These are phyloP conservation scores for Tenthredo mesomela DNA, from an alignment of 2,888 invertebrate genomes.

Conservation along the genomic window DNA sequence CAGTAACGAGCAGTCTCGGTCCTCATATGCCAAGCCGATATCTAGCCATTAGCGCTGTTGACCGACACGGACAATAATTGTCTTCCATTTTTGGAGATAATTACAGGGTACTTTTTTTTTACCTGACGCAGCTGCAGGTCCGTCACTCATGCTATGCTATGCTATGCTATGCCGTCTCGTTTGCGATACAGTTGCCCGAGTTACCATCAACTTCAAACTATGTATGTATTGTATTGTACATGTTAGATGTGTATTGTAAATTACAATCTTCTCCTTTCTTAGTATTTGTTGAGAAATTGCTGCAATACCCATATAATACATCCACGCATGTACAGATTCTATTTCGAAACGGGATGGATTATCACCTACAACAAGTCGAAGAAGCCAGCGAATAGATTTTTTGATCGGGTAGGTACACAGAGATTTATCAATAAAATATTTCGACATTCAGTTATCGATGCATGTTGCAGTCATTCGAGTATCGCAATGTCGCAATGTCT, in stretches of 20 bases:
- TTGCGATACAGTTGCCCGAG: slow-evolving; percentile 26
- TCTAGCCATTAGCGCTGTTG: slow-evolving; percentile 60
- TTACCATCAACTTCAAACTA: slow-evolving; percentile 2
- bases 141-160: slow-evolving; percentile 12
- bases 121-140: slow-evolving; percentile 45
- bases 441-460: background rate
- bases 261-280: background rate
- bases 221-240: background rate
- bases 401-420: background rate
- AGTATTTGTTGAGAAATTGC: slow-evolving; percentile 10
- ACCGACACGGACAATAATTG: slow-evolving; percentile 62
- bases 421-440: background rate
- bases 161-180: background rate
- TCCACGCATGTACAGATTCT: background rate
- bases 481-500: background rate
- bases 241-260: slow-evolving; percentile 23
- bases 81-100: slow-evolving; percentile 63
- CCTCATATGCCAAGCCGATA: slow-evolving; percentile 36
- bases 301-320: background rate
- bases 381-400: background rate
- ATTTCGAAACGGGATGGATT: background rate
- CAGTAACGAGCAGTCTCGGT: slow-evolving; percentile 61
- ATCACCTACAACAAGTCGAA: background rate
- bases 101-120: slow-evolving; percentile 59
- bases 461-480: background rate